Evolutionary conservation across 2,888 invertebrate genomes (phyloP), one percentile per base, ranked within the genome.

Genomic region (Ophraella communa): DNA sequence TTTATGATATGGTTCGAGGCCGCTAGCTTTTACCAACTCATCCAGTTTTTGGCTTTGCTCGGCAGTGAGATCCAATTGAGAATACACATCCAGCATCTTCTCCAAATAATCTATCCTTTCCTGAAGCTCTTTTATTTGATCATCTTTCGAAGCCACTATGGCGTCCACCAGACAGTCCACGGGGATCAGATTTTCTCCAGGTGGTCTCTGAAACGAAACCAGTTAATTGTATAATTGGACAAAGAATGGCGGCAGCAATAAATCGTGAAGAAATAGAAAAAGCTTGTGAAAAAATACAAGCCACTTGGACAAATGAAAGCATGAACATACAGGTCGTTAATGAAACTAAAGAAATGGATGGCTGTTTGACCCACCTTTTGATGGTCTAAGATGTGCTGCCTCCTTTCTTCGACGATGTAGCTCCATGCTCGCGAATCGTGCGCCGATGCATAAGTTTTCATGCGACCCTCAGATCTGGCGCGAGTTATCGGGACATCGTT

Each of bases 361-460:
- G n/a, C n/a, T n/a, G n/a, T n/a, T n/a, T n/a, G n/a, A n/a, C n/a
- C n/a, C n/a, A n/a, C n/a, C n/a, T n/a, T n/a, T n/a, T 86, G 83
- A 57, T 85, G 74, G 45, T 87, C 87, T 20, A 86, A 81, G 66
- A 87, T 81, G 70, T 87, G 85, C 75, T 86, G 86, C 47, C 83
- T 83, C 70, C 86, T 83, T 65, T 87, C 85, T 30, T 86, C 82
- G 62, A 81, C 79, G 72, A 84, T 84, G 71, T 84, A 84, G 8
- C 85, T 84, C 87, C 87, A 87, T 1, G 86, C 86, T 57, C 87
- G 78, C 2, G 85, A 81, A 76, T 87, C 87, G 2, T 84, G 85
- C 55, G 86, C 85, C 21, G 87, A 87, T 39, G 82, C 77, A 71
- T 86, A 86, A 0, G 83, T 83, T 78, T 87, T 87, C 56, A 87